Conservation (phyloP, 2,797 vertebrate genomes). For the Neosilurus hyrtlii region DNA sequence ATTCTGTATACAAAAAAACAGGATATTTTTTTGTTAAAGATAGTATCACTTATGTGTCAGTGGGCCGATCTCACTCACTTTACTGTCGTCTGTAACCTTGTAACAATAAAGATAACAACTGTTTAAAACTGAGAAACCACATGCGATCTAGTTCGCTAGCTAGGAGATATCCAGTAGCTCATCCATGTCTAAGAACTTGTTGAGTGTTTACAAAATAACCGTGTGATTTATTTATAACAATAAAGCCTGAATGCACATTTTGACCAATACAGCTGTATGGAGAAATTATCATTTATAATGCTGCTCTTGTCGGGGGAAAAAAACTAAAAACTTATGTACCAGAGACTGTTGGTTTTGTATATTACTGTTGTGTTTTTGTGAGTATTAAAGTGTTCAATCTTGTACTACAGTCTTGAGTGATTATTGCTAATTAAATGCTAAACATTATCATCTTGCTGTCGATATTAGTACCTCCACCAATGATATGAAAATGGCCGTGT, state of each 20-base stretch:
- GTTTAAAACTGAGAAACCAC: slow-evolving; percentile 53
- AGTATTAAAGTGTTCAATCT: slow-evolving; percentile 79
- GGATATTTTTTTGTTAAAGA: slow-evolving; percentile 7
- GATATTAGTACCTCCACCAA: too few species aligned
- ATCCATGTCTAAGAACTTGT: slow-evolving; percentile 36
- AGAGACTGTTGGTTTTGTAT: slow-evolving; percentile 83
- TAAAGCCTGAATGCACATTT: slow-evolving; percentile 67
- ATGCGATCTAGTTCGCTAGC: slow-evolving; percentile 60
- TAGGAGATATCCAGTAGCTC: slow-evolving; percentile 64
- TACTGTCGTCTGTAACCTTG: slow-evolving; percentile 70
- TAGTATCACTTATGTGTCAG: slow-evolving; percentile 62
- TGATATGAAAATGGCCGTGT: too few species aligned
- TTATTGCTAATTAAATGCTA: too few species aligned
- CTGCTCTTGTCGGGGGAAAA: slow-evolving; percentile 69
- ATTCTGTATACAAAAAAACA: slow-evolving; percentile 68
- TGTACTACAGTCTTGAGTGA: slow-evolving; percentile 51
- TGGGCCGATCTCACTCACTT: slow-evolving; percentile 67
- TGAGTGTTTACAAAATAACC: slow-evolving; percentile 50
- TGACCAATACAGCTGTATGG: slow-evolving; percentile 67
- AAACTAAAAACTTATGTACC: slow-evolving; percentile 61
- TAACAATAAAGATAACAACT: slow-evolving; percentile 41
- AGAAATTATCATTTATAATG: slow-evolving; percentile 70
- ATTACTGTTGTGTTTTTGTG: slow-evolving; percentile 80
- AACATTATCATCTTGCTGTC: too few species aligned
- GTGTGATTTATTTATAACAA: slow-evolving; percentile 57